Conservation (phyloP, 2,797 vertebrate species). For the Sarcophilus harrisii region DNA sequence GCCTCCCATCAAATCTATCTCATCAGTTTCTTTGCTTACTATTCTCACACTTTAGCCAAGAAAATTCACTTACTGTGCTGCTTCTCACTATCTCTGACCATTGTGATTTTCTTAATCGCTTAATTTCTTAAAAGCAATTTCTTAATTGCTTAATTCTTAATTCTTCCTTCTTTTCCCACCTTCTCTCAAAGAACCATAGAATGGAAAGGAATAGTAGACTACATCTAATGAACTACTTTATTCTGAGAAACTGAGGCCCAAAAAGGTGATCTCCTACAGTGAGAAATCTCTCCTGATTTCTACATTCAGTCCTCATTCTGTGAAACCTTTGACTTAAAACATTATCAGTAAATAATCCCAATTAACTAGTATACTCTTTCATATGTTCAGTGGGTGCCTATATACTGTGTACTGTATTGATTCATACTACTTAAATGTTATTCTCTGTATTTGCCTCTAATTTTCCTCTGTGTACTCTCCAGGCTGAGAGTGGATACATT, state of each 20-base stretch:
- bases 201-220: neutral
- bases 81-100: slow-evolving; percentile 23
- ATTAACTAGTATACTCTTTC: neutral
- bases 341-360: neutral
- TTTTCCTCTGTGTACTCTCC: slow-evolving; percentile 9
- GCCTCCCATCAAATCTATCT: neutral
- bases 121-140: neutral
- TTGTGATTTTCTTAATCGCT: slow-evolving; percentile 15
- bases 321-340: neutral
- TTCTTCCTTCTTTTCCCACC: neutral
- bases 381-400: neutral
- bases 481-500: neutral
- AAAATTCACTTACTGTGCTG: slow-evolving; percentile 5
- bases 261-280: neutral
- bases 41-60: slow-evolving; percentile 8
- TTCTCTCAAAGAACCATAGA: slow-evolving; percentile 8
- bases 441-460: neutral
- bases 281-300: slow-evolving; percentile 9
- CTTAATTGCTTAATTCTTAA: neutral
- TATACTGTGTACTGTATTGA: slow-evolving; percentile 28
- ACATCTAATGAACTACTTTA: slow-evolving; percentile 1
- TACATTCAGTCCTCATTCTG: neutral
- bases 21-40: slow-evolving; percentile 19
- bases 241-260: slow-evolving; percentile 19
- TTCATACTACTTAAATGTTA: slow-evolving; percentile 8